Conservation (phyloP, 1,140 invertebrate species). For the Platyura marginata region DNA sequence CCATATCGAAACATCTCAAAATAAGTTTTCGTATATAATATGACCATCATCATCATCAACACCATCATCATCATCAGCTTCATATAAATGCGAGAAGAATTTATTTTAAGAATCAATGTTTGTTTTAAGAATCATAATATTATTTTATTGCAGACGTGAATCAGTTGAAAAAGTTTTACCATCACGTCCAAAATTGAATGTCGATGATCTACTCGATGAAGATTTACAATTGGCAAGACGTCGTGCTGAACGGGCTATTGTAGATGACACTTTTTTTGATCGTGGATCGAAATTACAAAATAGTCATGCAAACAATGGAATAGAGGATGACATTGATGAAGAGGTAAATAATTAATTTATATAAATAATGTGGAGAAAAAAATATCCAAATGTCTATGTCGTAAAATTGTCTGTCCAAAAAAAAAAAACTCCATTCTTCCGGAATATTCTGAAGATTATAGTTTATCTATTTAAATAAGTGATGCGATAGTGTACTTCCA, state of each 20-base stretch:
- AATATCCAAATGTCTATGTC: too few relatives aligned
- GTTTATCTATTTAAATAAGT: too few relatives aligned
- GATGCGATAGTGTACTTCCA: too few relatives aligned
- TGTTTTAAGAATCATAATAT: not conserved
- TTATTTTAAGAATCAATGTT: not conserved
- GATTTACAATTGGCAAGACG: constrained; percentile 5
- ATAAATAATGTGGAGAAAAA: too few relatives aligned
- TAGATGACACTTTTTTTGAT: constrained; percentile 21
- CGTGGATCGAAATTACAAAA: constrained; percentile 25
- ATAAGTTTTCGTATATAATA: not conserved
- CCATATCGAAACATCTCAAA: not conserved
- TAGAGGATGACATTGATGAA: constrained; percentile 24
- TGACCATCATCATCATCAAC: too few relatives aligned
- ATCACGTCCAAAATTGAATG: not conserved
- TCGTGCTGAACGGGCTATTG: constrained; percentile 10
- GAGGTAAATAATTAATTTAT: constrained; percentile 20
- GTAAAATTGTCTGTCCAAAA: too few relatives aligned
- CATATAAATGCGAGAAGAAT: not conserved
- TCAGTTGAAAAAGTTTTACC: not conserved
- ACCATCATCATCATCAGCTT: too few relatives aligned
- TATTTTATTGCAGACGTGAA: not conserved
- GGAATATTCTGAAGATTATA: too few relatives aligned
- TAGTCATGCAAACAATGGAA: constrained; percentile 18
- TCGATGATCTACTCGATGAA: not conserved
- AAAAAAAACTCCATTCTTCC: too few relatives aligned